These are phyloP conservation scores for Crocidura indochinensis DNA, from an alignment of 2,797 vertebrate genomes.

Conservation along the genomic window DNA sequence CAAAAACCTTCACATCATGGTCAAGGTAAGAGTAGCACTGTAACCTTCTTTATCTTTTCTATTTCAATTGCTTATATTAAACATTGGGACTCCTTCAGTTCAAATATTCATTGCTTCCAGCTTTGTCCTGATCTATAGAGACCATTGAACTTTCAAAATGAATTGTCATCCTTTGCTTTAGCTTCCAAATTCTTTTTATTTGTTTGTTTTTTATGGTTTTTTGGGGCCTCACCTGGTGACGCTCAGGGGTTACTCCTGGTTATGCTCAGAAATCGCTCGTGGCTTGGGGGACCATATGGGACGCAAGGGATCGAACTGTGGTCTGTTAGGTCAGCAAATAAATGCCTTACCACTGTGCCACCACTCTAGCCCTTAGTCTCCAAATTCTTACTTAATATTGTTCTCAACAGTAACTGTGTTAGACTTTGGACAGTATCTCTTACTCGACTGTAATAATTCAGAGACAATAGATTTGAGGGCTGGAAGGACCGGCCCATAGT, in stretches of 20 bases:
- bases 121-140: conserved; percentile 3
- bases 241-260: no score
- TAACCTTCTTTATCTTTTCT: conserved; percentile 61
- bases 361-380: not conserved
- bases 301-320: no score
- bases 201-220: no score
- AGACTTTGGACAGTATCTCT: not conserved
- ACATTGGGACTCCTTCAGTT: conserved; percentile 14
- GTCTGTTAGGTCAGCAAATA: no score
- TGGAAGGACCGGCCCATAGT: no score
- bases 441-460: conserved; percentile 6
- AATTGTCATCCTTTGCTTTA: not conserved
- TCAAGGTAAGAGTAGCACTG: conserved; percentile 92
- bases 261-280: no score
- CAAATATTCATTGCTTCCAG: not conserved
- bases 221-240: no score
- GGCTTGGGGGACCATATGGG: no score
- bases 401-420: not conserved
- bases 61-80: conserved; percentile 9
- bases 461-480: no score
- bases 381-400: not conserved
- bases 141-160: conserved; percentile 46
- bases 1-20: conserved; percentile 96
- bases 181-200: not conserved
- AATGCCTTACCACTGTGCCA: no score